Percentiles rank a stretch among this genome's conserved stretches.
Evolutionary conservation across 1,140 invertebrate species (phyloP).

Genomic region (Parasteatoda tepidariorum): DNA sequence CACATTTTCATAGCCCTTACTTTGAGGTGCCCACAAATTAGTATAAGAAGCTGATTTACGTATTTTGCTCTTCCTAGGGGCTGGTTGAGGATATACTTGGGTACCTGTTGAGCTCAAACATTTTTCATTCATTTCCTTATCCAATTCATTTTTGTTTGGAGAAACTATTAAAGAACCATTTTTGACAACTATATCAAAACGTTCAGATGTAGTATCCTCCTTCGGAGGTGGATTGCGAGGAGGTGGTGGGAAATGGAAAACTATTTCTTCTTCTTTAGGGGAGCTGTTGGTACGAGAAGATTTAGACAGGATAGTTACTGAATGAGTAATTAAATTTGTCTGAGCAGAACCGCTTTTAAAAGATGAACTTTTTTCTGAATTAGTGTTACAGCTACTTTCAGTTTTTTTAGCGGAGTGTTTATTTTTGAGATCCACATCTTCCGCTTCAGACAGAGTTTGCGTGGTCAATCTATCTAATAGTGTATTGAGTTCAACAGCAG

Average conservation of each 20-base stretch:
- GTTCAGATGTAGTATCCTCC: slow-evolving; percentile 21
- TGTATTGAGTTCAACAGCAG: slow-evolving; percentile 51
- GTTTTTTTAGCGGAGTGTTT: not conserved
- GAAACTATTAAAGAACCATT: slow-evolving; percentile 31
- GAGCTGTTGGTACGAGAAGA: not conserved
- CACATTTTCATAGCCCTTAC: slow-evolving; percentile 37
- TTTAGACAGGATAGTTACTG: slow-evolving; percentile 44
- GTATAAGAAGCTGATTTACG: slow-evolving; percentile 43
- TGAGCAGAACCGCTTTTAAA: not conserved
- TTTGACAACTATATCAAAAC: slow-evolving; percentile 40
- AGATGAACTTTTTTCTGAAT: not conserved
- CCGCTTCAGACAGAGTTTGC: slow-evolving; percentile 40
- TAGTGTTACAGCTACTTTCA: not conserved
- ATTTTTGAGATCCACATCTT: not conserved
- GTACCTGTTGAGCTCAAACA: not conserved
- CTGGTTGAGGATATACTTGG: slow-evolving; percentile 19
- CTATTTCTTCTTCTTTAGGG: slow-evolving; percentile 52
- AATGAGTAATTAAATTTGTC: slow-evolving; percentile 6
- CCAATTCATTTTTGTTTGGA: not conserved
- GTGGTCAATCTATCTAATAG: slow-evolving; percentile 37
- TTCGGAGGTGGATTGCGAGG: slow-evolving; percentile 26
- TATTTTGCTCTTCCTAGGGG: slow-evolving; percentile 46
- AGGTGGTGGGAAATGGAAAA: slow-evolving; percentile 54
- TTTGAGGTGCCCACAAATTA: slow-evolving; percentile 6
- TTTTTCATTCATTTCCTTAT: not conserved